These are phyloP conservation scores for Falco berigora DNA, from an alignment of 2,797 vertebrate genomes.

Conservation along the genomic window DNA sequence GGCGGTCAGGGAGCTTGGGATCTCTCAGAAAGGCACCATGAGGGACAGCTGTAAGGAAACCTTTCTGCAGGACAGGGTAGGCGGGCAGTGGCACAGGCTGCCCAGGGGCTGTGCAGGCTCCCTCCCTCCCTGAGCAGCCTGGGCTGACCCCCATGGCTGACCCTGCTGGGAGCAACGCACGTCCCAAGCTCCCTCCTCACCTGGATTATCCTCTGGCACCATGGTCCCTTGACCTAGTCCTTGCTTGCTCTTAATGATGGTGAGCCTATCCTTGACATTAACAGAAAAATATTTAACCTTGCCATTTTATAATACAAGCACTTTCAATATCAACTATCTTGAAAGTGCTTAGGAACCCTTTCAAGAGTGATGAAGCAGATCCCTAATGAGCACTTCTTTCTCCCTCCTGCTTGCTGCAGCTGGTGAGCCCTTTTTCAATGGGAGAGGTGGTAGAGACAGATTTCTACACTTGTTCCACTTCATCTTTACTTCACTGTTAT, in stretches of 20 bases:
- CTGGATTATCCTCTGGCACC: background rate
- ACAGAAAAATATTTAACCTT: background rate
- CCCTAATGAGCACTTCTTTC: background rate
- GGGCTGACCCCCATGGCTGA: background rate
- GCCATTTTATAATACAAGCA: background rate
- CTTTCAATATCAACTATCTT: background rate
- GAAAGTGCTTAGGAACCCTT: background rate
- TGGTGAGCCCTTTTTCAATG: background rate
- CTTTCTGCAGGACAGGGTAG: background rate
- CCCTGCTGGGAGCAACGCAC: background rate
- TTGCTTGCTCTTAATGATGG: background rate
- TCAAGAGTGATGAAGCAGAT: background rate
- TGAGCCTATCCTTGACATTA: background rate
- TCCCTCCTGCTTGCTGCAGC: background rate
- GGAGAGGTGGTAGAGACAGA: background rate
- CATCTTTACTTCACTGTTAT: background rate
- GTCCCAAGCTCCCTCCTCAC: background rate
- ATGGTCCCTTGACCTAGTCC: background rate
- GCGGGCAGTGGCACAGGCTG: background rate
- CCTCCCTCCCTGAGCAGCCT: background rate
- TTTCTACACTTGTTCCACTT: background rate
- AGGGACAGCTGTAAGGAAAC: background rate
- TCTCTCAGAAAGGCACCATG: background rate
- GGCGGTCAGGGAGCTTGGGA: rapidly evolving
- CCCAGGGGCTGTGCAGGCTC: rapidly evolving